Evolutionary conservation across 1,140 invertebrate genomes (phyloP), one percentile per base, ranked within the genome.

Genomic region (Contarinia nasturtii): DNA sequence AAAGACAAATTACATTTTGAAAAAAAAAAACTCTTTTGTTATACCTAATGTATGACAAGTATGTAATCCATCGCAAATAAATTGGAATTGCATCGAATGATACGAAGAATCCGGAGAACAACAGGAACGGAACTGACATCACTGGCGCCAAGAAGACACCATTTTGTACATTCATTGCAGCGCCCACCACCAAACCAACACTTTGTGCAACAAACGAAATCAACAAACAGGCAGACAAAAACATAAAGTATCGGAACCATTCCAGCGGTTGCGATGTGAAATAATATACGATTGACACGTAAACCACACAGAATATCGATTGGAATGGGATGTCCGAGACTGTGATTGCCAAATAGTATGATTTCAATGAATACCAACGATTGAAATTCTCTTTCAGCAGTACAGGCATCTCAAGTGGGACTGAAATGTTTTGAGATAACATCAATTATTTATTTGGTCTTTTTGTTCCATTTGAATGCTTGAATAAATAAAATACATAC

Each of bases 21-120:
- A n/a, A n/a, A n/a, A n/a, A n/a, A n/a, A n/a, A n/a, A n/a, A n/a
- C n/a, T n/a, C n/a, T n/a, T n/a, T n/a, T n/a, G n/a, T n/a, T n/a
- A n/a, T n/a, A n/a, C 59, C 91, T 74, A 48, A 95, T 89, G 63
- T 96, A 97, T 11, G 88, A 92, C 1, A 93, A 67, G 64, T 95
- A 96, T 0, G 91, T 93, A 50, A 97, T 83, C 90, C 91, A 96
- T 50, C 90, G 74, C 40, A 98, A 69, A 60, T 95, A 96, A 3
- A 85, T 76, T 0, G 93, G 93, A 53, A 98, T 96, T 0, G 90
- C 90, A 57, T 93, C 86, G 64, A 96, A 91, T 49, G 88, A 93
- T 17, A 96, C 91, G 66, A 97, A 96, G 76, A 97, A 97, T 11
- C 92, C 93, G 45, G 83, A 87, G 70, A 91, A 98, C 12, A 97